phyloP scores from a whole-genome alignment of 2,113 vertebrate species.

The Balaeniceps rex region DNA sequence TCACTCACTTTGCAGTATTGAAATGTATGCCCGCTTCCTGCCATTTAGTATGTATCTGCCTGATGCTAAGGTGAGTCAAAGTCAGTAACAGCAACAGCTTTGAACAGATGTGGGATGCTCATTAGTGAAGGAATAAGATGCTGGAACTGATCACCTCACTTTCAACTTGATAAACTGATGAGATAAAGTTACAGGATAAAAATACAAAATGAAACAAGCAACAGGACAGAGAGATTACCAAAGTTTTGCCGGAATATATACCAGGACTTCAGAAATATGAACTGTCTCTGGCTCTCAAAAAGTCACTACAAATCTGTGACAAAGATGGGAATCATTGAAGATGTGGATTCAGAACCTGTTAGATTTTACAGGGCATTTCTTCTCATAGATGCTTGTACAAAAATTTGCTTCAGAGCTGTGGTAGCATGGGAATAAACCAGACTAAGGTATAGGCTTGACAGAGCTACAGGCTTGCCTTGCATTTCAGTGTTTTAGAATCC shows the following conservation, averaged over 20 bases:
- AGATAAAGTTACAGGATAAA: neutral
- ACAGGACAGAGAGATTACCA: neutral
- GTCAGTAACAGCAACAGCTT: neutral
- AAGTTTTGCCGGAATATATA: neutral
- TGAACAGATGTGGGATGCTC: neutral
- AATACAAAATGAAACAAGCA: neutral
- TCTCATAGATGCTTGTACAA: neutral
- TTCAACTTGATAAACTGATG: neutral
- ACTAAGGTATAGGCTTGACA: neutral
- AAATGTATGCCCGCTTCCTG: neutral
- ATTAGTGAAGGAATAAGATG: neutral
- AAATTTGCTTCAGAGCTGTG: neutral
- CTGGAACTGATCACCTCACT: neutral
- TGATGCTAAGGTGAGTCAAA: neutral
- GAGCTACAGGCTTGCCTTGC: neutral
- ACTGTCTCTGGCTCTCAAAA: neutral
- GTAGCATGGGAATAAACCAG: neutral
- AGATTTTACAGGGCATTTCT: neutral
- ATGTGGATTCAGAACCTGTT: neutral
- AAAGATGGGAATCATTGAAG: neutral
- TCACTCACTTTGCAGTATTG: neutral
- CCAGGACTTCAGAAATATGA: neutral
- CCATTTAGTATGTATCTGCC: neutral
- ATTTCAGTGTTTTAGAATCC: neutral
- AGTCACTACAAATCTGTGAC: neutral